These are phyloP conservation scores for Sylvilagus floridanus DNA, from an alignment of 2,797 vertebrate genomes.

Conservation along the genomic window DNA sequence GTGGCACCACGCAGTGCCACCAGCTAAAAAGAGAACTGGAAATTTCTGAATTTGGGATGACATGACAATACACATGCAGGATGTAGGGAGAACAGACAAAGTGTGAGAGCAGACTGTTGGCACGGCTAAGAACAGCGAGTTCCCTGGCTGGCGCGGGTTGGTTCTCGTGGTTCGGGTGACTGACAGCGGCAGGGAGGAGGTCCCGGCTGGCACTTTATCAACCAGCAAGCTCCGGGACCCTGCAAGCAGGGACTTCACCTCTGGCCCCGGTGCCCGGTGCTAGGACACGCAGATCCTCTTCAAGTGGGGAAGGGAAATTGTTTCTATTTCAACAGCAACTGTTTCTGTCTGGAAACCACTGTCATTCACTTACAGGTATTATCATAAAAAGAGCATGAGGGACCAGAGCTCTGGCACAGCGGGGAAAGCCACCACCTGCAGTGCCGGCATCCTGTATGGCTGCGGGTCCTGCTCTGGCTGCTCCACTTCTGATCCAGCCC, in stretches of 20 bases:
- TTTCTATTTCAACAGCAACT: not conserved
- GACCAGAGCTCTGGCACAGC: too few species aligned
- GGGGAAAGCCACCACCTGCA: too few species aligned
- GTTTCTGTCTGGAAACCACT: not conserved
- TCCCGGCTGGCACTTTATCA: not conserved
- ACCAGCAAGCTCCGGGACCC: not conserved
- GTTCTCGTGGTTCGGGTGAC: not conserved
- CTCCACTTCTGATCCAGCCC: too few species aligned
- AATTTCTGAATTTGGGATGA: slow-evolving; percentile 35
- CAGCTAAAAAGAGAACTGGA: slow-evolving; percentile 57
- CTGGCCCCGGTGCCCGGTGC: not conserved
- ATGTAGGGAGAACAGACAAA: not conserved
- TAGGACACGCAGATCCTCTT: not conserved
- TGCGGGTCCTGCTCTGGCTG: too few species aligned
- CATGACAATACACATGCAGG: slow-evolving; percentile 10
- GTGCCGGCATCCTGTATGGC: too few species aligned
- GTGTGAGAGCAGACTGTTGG: not conserved
- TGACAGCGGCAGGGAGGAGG: not conserved
- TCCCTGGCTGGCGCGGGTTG: not conserved
- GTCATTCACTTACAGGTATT: not conserved
- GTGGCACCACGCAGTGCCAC: not conserved
- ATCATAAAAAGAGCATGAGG: too few species aligned
- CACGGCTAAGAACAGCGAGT: not conserved
- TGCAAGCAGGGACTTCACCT: not conserved
- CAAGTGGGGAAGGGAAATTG: not conserved